phyloP scores from a whole-genome alignment of 2,113 vertebrate species.

The Periophthalmodon schlosseri region DNA sequence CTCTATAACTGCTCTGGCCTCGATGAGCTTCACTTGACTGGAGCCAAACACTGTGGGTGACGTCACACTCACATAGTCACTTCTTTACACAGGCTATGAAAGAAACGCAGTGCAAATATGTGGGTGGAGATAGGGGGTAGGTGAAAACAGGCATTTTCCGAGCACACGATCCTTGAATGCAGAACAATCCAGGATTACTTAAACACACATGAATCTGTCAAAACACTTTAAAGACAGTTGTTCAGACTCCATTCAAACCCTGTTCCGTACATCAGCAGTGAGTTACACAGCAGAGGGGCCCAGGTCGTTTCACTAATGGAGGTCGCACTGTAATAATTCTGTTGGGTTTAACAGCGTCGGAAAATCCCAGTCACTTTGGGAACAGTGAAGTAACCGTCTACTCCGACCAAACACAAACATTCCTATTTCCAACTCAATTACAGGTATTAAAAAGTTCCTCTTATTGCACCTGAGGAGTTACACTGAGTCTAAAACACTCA shows the following conservation, averaged over 20 bases:
- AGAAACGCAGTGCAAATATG: no score
- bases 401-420: conserved; percentile 52
- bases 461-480: conserved; percentile 58
- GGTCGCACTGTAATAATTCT: conserved; percentile 21
- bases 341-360: conserved; percentile 40
- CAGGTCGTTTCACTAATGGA: conserved; percentile 13
- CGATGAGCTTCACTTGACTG: no score
- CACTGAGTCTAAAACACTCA: conserved; percentile 7
- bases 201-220: no score
- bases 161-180: no score
- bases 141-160: no score
- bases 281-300: not conserved
- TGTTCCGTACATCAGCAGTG: not conserved
- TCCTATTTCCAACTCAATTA: conserved; percentile 60
- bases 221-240: no score
- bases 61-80: no score
- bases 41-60: no score
- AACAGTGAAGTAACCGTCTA: conserved; percentile 39
- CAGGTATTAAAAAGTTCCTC: conserved; percentile 65
- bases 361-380: conserved; percentile 44
- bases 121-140: no score
- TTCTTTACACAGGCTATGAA: no score
- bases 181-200: no score
- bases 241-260: not conserved
- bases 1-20: no score